phyloP scores from a whole-genome alignment of 2,888 invertebrate species.

The Syrista parreyssii region DNA sequence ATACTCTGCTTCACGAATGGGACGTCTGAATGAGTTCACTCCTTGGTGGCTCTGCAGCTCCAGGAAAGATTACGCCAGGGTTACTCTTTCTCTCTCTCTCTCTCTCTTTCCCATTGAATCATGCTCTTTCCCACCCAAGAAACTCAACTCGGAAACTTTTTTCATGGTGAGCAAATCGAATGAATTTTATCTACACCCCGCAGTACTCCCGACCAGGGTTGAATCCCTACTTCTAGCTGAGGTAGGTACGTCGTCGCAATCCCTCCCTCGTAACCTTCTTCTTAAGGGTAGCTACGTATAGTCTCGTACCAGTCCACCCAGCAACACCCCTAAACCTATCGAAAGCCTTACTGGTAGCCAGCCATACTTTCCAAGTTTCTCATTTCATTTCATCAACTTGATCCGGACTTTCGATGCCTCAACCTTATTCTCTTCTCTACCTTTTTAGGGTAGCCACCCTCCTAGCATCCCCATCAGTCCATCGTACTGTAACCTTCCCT shows the following conservation, averaged over 20 bases:
- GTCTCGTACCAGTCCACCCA: too few relatives aligned
- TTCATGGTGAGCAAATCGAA: slow-evolving; percentile 18
- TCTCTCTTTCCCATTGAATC: slow-evolving; percentile 3
- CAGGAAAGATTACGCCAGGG: slow-evolving; percentile 7
- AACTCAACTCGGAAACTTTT: not conserved
- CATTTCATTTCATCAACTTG: slow-evolving; percentile 46
- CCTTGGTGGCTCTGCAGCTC: too few relatives aligned
- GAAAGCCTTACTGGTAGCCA: slow-evolving; percentile 37
- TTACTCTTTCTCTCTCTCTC: slow-evolving; percentile 1
- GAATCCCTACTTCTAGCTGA: slow-evolving; percentile 27
- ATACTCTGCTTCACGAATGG: too few relatives aligned
- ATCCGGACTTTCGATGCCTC: slow-evolving; percentile 38
- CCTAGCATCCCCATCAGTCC: not conserved
- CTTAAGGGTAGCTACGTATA: slow-evolving; percentile 16
- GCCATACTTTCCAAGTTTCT: slow-evolving; percentile 35
- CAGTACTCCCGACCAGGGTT: slow-evolving; percentile 29
- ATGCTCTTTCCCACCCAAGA: not conserved
- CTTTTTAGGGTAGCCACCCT: slow-evolving; percentile 2
- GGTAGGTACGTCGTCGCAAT: not conserved
- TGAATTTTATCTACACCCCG: slow-evolving; percentile 49
- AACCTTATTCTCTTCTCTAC: slow-evolving; percentile 18
- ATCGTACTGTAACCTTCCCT: too few relatives aligned
- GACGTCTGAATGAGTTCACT: too few relatives aligned
- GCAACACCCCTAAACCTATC: slow-evolving; percentile 2
- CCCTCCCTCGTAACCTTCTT: not conserved